Evolutionary conservation across 2,113 vertebrate species (phyloP), one percentile per base, ranked within the genome.

Genomic region (Oreotrochilus melanogaster): DNA sequence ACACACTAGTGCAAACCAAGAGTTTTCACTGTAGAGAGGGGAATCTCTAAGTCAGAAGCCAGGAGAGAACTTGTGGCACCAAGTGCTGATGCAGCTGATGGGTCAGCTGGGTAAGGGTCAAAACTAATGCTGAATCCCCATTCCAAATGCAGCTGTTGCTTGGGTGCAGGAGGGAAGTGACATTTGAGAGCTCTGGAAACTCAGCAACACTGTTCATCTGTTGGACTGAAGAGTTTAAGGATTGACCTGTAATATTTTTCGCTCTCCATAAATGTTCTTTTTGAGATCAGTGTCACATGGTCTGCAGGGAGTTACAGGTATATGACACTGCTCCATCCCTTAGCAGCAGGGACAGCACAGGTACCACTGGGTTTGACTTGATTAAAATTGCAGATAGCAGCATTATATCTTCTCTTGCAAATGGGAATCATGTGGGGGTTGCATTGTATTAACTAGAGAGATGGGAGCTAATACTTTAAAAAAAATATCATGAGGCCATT

Each of bases 1-100:
- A 42, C 18, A 54, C 37, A n/a, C 1, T 22, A 23, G 0, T 43
- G 60, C 31, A 78, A 47, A n/a, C 50, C 11, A 19, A 54, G 43
- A 81, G 11, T 23, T 30, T 3, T 1, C 21, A 3, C 33, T 0
- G 0, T 1, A 0, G 5, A 17, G 14, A 15, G 7, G 24, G 58
- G 16, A 13, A 7, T 78, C 37, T 69, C 28, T 19, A 23, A n/a
- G 42, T n/a, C 8, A 37, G 33, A 12, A 69, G 11, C n/a, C 7
- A 1, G 9, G 43, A 74, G 65, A 86, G 42, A 39, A 64, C 35
- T 10, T 56, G 60, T 2, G 4, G 54, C 31, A 19, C 64, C 16
- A 35, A 47, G 28, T 21, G 42, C 39, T 61, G 0, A 0, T 18
- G 23, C 14, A 62, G 81, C 60, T 54, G 17, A 42, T 42, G 35